Evolutionary conservation across 2,888 invertebrate species (phyloP).

Genomic region (Noctua janthina): DNA sequence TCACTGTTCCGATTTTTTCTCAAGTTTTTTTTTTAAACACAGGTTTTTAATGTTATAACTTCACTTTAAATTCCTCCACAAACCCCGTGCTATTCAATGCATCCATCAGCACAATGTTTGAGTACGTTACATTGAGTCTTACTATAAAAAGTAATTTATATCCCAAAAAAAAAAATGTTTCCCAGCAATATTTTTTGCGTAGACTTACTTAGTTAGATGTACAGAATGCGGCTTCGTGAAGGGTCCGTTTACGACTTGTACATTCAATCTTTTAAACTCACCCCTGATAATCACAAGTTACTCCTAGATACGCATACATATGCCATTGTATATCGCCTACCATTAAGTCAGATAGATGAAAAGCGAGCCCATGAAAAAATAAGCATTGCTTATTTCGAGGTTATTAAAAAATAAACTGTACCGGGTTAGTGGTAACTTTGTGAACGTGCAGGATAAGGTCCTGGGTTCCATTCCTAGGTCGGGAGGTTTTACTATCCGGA

Average conservation of each 20-base stretch:
- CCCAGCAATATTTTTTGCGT: too few species aligned
- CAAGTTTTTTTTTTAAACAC: too few species aligned
- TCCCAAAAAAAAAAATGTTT: background rate
- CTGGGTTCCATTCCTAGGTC: background rate
- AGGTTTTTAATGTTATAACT: too few species aligned
- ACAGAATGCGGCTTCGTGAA: too few species aligned
- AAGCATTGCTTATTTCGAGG: background rate
- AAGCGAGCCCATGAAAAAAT: background rate
- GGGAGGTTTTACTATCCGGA: background rate
- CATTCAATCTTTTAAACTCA: background rate
- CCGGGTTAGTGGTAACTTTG: background rate
- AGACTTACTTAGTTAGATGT: too few species aligned
- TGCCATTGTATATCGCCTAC: background rate
- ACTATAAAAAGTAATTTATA: background rate
- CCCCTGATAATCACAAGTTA: background rate
- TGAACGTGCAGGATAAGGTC: background rate
- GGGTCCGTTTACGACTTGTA: too few species aligned
- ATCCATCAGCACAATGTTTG: too few species aligned
- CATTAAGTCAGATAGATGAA: background rate
- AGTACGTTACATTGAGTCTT: too few species aligned
- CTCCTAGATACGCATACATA: background rate
- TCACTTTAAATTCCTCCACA: too few species aligned
- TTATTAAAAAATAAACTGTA: background rate
- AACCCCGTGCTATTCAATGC: too few species aligned
- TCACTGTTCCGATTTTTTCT: too few species aligned